These are phyloP conservation scores for Dendroctonus ponderosae DNA, from an alignment of 1,140 invertebrate species.

Conservation along the genomic window DNA sequence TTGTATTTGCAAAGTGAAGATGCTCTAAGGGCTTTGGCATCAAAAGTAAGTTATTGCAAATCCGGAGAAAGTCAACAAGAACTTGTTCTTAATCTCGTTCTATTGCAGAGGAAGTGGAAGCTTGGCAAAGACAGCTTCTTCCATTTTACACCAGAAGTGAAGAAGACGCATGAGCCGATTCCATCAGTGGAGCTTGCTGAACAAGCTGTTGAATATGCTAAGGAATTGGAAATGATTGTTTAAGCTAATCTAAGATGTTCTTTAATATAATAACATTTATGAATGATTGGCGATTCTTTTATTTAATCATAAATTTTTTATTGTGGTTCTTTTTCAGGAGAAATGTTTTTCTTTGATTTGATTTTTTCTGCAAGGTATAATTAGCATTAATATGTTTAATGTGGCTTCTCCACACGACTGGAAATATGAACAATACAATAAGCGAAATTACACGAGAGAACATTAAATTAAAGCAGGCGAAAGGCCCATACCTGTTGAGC, in stretches of 20 bases:
- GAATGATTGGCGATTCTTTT: too few species aligned
- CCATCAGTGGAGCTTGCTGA: constrained; percentile 87
- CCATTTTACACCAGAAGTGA: constrained; percentile 68
- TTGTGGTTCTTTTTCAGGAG: background rate
- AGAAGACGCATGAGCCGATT: constrained; percentile 80
- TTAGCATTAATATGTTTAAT: too few species aligned
- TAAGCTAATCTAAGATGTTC: constrained; percentile 54
- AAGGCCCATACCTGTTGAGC: background rate
- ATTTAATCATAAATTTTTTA: too few species aligned
- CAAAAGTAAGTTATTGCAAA: constrained; percentile 69
- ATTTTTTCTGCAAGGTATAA: background rate
- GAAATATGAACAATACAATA: too few species aligned
- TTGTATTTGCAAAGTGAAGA: constrained; percentile 80
- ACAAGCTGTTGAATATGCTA: constrained; percentile 94
- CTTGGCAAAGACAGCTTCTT: constrained; percentile 77
- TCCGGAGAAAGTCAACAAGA: too few species aligned
- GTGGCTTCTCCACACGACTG: too few species aligned
- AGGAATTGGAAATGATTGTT: constrained; percentile 99
- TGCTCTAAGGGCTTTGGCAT: constrained; percentile 76
- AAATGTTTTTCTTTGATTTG: background rate
- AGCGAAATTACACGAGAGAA: too few species aligned
- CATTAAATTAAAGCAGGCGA: too few species aligned
- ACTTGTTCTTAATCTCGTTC: too few species aligned
- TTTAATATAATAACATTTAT: constrained; percentile 8
- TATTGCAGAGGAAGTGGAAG: constrained; percentile 67